phyloP scores from a whole-genome alignment of 1,140 invertebrate genomes.

The Hyles vespertilio region DNA sequence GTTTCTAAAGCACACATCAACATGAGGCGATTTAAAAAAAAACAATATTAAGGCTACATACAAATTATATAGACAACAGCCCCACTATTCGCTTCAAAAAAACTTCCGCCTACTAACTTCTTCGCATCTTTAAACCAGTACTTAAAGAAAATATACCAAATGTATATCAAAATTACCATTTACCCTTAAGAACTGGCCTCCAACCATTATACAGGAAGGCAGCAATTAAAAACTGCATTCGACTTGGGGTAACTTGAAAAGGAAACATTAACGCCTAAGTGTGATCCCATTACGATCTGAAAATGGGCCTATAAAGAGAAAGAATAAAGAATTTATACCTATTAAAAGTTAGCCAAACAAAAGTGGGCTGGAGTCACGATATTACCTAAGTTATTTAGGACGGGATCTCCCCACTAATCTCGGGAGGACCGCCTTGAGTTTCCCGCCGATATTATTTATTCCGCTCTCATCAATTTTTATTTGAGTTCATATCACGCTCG shows the following conservation, averaged over 20 bases:
- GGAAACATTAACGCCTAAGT: slow-evolving; percentile 3
- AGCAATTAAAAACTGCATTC: no score
- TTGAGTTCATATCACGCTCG: slow-evolving; percentile 1
- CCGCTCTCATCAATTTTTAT: slow-evolving; percentile 7
- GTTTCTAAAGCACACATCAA: no score
- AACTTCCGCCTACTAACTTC: no score
- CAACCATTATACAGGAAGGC: no score
- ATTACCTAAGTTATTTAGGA: slow-evolving; percentile 9
- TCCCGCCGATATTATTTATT: slow-evolving; percentile 5
- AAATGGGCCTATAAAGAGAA: slow-evolving; percentile 9
- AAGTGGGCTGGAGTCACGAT: slow-evolving; percentile 1
- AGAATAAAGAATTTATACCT: slow-evolving; percentile 8
- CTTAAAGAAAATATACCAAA: no score
- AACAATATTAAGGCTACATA: no score
- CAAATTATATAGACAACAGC: no score
- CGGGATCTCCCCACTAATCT: slow-evolving; percentile 1
- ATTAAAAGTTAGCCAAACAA: slow-evolving; percentile 12
- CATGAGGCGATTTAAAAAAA: no score
- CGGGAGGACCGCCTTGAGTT: background rate
- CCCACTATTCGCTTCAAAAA: no score
- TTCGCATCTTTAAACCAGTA: no score
- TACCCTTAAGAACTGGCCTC: no score
- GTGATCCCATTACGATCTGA: slow-evolving; percentile 7
- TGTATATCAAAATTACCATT: no score
- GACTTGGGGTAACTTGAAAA: background rate